These are phyloP conservation scores for Neolamprologus hecqui DNA, from an alignment of 2,113 vertebrate genomes.

Conservation along the genomic window DNA sequence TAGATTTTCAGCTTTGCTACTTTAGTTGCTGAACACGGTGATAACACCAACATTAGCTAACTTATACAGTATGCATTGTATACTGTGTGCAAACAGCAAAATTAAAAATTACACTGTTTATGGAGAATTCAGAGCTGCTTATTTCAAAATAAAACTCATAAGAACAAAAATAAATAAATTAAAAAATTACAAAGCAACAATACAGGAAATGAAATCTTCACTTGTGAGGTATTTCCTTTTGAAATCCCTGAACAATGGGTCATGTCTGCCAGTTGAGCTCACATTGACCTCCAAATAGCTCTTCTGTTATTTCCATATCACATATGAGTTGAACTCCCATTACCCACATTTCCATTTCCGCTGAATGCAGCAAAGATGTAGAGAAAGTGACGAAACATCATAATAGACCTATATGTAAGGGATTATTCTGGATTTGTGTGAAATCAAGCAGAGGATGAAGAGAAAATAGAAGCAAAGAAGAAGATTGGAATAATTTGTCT, in stretches of 20 bases:
- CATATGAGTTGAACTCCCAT: background rate
- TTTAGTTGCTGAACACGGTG: rapidly evolving
- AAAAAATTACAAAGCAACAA: background rate
- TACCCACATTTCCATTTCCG: background rate
- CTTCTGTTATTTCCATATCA: background rate
- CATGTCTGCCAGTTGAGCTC: background rate
- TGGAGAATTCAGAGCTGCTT: background rate
- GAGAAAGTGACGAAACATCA: rapidly evolving
- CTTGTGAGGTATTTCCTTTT: background rate
- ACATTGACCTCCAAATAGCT: background rate
- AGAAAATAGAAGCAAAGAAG: background rate
- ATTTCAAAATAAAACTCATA: background rate
- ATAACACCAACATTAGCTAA: background rate
- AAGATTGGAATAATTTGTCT: background rate
- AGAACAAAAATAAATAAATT: background rate
- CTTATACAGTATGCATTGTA: background rate
- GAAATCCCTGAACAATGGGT: background rate
- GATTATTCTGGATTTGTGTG: background rate
- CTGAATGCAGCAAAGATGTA: background rate
- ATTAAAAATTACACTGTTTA: background rate
- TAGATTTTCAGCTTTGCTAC: background rate
- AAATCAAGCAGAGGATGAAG: background rate
- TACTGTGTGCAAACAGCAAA: background rate
- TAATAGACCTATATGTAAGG: background rate
- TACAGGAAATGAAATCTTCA: background rate